Conservation (phyloP, 2,888 invertebrate genomes). For the Callyntrura sp. region DNA sequence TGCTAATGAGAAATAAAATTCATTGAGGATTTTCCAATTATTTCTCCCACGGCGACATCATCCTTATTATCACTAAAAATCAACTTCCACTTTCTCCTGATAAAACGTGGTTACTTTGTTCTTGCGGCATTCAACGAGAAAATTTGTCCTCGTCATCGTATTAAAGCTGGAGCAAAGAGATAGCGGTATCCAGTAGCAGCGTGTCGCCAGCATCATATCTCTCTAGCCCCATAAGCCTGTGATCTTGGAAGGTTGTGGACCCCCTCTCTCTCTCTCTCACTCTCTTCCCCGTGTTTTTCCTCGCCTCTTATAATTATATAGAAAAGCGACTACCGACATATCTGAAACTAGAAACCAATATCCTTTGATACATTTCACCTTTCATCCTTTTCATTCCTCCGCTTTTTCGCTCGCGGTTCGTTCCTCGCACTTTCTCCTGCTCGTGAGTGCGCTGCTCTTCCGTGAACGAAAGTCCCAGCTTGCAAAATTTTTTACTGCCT, state of each 20-base stretch:
- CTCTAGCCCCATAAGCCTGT: too few species aligned
- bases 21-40: constrained; percentile 47
- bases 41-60: neutral
- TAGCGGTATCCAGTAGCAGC: neutral
- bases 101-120: neutral
- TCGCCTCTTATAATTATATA: neutral
- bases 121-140: constrained; percentile 23
- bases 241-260: constrained; percentile 34
- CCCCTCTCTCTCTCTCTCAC: too few species aligned
- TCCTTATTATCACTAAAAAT: neutral
- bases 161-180: neutral
- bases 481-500: neutral
- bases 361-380: neutral
- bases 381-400: constrained; percentile 11
- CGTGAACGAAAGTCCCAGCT: neutral
- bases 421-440: neutral
- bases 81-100: constrained; percentile 6
- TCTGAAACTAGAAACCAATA: constrained; percentile 3
- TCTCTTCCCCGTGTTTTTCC: constrained; percentile 2
- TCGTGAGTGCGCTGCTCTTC: neutral
- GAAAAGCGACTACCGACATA: neutral
- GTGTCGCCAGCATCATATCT: neutral
- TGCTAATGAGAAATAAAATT: constrained; percentile 11
- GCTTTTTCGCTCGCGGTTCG: neutral
- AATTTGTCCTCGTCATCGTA: constrained; percentile 27